Evolutionary conservation across 2,888 invertebrate genomes (phyloP), one percentile per base, ranked within the genome.

Genomic region (Slavum lentiscoides): DNA sequence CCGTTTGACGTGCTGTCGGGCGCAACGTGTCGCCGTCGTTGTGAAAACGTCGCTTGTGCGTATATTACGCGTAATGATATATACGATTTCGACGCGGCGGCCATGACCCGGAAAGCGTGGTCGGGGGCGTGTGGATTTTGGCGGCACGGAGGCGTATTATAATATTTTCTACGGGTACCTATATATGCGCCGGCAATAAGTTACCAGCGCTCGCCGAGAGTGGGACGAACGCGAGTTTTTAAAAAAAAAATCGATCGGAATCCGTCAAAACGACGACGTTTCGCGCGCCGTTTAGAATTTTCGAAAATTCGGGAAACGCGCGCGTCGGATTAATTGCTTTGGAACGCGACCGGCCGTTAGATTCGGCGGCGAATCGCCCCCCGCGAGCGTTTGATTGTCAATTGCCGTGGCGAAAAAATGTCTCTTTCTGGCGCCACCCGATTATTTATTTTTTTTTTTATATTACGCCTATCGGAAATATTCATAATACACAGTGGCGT

Each of bases 1-100:
- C 67, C 75, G 23, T 67, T 75, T 75, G 75, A 75, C 75, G 68
- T 59, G 68, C 59, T 69, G 76, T 76, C 76, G 76, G 49, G 68
- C 59, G 49, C 76, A 76, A 68, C 58, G 68, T 49, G 76, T 61
- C 17, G 58, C 61, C 19, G 59, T 23, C 61, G 39, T 68, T 15
- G 58, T 59, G 58, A 53, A 68, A 59, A 76, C 68, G 76, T 76
- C 76, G 49, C 30, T 59, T 3, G 13, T 61, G 30, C 30, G 4
- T n/a, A 30, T 30, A 30, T 4, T 2, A 30, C 30, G n/a, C 30
- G 69, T 76, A 76, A 76, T 76, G 76, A 76, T 76, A 76, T 76
- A 76, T 76, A 74, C 49, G 49, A 61, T 76, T 68, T 59, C 55
- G 43, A 74, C 62, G 49, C 43, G 43, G 53, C n/a, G 37, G 19